These are phyloP conservation scores for Grantiella picta DNA, from an alignment of 2,113 vertebrate species.

Conservation along the genomic window DNA sequence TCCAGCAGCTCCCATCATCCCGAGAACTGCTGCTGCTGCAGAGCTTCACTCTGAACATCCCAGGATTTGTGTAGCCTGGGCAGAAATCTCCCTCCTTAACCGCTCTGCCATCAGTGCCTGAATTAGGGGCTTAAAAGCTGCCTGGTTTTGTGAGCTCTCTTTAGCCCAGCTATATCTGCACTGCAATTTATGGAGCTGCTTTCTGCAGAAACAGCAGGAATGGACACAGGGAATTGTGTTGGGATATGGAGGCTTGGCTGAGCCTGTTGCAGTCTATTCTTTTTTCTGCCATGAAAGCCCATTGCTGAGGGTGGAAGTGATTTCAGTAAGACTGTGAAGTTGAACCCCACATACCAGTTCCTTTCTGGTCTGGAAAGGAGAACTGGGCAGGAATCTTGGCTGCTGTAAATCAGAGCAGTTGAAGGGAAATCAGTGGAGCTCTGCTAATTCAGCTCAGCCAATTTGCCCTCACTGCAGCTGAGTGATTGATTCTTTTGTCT, in stretches of 20 bases:
- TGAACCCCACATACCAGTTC: not conserved
- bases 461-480: not conserved
- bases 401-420: not conserved
- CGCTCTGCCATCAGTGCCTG: not conserved
- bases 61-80: not conserved
- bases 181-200: not conserved
- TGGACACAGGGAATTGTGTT: not conserved
- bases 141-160: not conserved
- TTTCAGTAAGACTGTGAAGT: not conserved
- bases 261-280: not conserved
- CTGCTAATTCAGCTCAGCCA: not conserved
- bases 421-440: not conserved
- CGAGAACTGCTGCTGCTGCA: not conserved
- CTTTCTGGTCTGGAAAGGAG: not conserved
- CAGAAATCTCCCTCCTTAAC: not conserved
- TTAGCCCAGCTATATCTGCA: not conserved
- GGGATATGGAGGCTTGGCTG: not conserved
- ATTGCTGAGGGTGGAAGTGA: not conserved
- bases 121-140: not conserved
- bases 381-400: not conserved
- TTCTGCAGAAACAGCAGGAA: not conserved
- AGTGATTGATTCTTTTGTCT: constrained; percentile 34
- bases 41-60: not conserved
- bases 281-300: not conserved
- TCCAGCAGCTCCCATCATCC: not conserved